Evolutionary conservation across 2,888 invertebrate genomes (phyloP).

Genomic region (Aporophyla nigra): DNA sequence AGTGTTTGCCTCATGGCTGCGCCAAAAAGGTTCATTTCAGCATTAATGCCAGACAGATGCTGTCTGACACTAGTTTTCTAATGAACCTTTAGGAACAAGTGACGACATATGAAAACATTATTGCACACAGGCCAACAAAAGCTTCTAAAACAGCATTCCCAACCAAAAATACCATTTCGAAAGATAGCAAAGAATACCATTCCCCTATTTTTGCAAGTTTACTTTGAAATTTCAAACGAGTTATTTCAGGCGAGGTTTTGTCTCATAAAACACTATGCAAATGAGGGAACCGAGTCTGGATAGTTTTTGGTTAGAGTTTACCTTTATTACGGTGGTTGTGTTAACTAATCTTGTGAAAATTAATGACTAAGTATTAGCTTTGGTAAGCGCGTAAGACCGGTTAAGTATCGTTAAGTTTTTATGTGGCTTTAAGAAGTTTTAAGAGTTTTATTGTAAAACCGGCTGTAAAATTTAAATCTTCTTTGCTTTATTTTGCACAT

Average conservation of each 20-base stretch:
- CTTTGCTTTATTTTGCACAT: neutral
- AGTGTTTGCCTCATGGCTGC: no score
- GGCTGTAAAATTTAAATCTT: neutral
- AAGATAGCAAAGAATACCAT: slow-evolving; percentile 7
- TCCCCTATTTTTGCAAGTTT: neutral
- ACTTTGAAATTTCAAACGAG: slow-evolving; percentile 12
- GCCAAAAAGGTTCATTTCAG: no score
- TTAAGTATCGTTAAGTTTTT: slow-evolving; percentile 23
- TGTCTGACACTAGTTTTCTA: no score
- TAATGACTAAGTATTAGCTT: slow-evolving; percentile 29
- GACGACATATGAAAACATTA: neutral
- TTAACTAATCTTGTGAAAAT: slow-evolving; percentile 43
- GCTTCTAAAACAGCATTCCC: slow-evolving; percentile 2
- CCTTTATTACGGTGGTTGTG: slow-evolving; percentile 42
- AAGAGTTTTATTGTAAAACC: neutral
- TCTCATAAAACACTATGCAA: slow-evolving; percentile 48
- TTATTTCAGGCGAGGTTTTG: slow-evolving; percentile 2
- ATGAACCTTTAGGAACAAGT: no score
- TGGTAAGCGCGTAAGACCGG: neutral
- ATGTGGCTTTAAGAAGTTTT: neutral
- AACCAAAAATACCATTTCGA: slow-evolving; percentile 1
- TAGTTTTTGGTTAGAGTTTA: slow-evolving; percentile 51
- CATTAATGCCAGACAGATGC: no score
- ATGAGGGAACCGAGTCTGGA: slow-evolving; percentile 38
- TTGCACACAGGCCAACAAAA: neutral